phyloP scores from a whole-genome alignment of 2,797 vertebrate genomes.

The Liasis olivaceus region DNA sequence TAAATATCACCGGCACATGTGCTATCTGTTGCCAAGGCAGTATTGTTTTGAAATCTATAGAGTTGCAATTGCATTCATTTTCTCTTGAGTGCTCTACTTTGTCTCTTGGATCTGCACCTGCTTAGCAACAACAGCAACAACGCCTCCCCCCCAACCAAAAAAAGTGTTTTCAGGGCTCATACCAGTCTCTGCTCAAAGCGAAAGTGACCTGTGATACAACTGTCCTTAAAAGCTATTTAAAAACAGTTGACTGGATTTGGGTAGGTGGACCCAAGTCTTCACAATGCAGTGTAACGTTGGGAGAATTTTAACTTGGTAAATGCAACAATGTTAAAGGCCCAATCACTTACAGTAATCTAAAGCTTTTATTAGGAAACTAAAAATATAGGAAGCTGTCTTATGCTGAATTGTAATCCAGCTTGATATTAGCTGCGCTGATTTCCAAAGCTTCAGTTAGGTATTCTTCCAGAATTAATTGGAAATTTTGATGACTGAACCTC shows the following conservation, averaged over 20 bases:
- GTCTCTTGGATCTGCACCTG: constrained; percentile 60
- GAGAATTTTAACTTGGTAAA: neutral
- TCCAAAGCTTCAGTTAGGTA: neutral
- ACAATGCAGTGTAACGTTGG: neutral
- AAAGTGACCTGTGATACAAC: neutral
- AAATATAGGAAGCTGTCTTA: neutral
- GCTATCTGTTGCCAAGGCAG: constrained; percentile 69
- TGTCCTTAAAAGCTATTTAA: neutral
- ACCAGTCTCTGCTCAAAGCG: neutral
- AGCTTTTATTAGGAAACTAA: neutral
- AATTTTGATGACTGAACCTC: neutral
- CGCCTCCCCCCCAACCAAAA: neutral
- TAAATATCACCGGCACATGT: constrained; percentile 59
- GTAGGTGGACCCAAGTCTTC: neutral
- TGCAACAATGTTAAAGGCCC: neutral
- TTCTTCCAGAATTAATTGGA: neutral
- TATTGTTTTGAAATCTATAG: constrained; percentile 68
- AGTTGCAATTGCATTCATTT: constrained; percentile 67
- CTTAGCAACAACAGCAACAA: constrained; percentile 61
- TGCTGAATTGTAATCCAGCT: neutral
- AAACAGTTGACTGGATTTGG: neutral
- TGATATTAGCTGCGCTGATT: neutral
- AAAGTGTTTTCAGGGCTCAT: constrained; percentile 16
- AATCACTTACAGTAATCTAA: neutral
- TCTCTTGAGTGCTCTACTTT: constrained; percentile 55